A percentile compares a stretch with the other conserved stretches of the same genome.
phyloP scores from a whole-genome alignment of 1,140 invertebrate genomes.

The Calliopsis andreniformis region DNA sequence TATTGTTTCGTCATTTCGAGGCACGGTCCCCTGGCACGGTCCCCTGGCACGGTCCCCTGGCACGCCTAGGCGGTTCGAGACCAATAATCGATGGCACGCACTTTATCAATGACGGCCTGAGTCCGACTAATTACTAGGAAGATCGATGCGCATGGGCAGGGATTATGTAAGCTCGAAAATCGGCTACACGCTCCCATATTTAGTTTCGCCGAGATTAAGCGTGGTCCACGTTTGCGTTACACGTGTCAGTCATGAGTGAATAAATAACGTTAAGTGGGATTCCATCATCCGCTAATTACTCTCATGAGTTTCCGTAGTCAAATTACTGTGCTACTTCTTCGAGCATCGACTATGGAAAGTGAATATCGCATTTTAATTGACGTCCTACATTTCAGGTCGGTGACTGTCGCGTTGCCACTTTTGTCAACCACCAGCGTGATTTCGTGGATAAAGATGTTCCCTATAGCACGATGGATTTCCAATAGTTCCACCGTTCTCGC shows the following conservation, averaged over 20 bases:
- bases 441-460: conserved; percentile 11
- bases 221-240: background rate
- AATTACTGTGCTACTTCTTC: no score
- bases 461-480: conserved; percentile 25
- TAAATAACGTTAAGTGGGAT: no score
- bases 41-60: conserved; percentile 10
- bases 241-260: background rate
- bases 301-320: no score
- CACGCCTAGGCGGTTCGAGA: conserved; percentile 42
- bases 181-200: conserved; percentile 16
- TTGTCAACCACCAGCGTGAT: no score
- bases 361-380: no score
- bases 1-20: conserved; percentile 52
- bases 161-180: conserved; percentile 56
- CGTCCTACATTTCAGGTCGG: no score
- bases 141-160: conserved; percentile 49
- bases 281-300: no score
- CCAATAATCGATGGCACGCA: conserved; percentile 60
- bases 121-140: conserved; percentile 59
- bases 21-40: conserved; percentile 19
- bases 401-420: no score
- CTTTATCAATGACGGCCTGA: conserved; percentile 54
- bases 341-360: no score
- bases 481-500: conserved; percentile 27
- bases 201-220: background rate